phyloP scores from a whole-genome alignment of 2,113 vertebrate genomes.

The Melanerpes aurifrons region DNA sequence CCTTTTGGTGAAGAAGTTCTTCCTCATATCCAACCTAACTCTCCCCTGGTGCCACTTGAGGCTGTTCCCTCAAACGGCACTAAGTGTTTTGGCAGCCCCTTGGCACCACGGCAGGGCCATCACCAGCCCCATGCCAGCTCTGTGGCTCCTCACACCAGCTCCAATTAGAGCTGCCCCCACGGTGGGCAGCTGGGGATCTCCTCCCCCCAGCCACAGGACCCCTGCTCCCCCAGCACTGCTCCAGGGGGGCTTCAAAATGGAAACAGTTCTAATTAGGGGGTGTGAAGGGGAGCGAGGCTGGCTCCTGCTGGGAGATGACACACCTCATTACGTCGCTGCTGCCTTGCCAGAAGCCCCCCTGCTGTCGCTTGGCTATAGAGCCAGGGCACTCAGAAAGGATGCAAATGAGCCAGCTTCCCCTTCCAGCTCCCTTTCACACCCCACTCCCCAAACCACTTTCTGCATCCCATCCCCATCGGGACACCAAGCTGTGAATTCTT shows the following conservation, averaged over 20 bases:
- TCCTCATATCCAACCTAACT: no score
- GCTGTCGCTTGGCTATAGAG: slow-evolving; percentile 62
- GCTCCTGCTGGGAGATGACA: slow-evolving; percentile 63
- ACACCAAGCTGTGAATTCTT: slow-evolving; percentile 12
- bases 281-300: slow-evolving; percentile 18
- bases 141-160: rapidly evolving
- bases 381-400: slow-evolving; percentile 69
- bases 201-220: neutral
- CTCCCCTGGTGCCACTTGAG: no score
- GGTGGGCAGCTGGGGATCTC: neutral
- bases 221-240: neutral
- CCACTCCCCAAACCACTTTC: slow-evolving; percentile 49
- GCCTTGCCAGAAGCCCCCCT: slow-evolving; percentile 60
- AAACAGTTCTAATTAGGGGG: slow-evolving; percentile 72
- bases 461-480: slow-evolving; percentile 32
- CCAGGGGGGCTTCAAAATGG: slow-evolving; percentile 41
- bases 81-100: neutral
- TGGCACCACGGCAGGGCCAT: neutral
- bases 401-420: slow-evolving; percentile 69
- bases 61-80: neutral
- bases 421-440: slow-evolving; percentile 38
- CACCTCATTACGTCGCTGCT: slow-evolving; percentile 66
- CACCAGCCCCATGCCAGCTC: neutral
- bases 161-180: slow-evolving; percentile 45
- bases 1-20: no score